phyloP scores from a whole-genome alignment of 2,888 invertebrate genomes.

The Uropetala carovei region DNA sequence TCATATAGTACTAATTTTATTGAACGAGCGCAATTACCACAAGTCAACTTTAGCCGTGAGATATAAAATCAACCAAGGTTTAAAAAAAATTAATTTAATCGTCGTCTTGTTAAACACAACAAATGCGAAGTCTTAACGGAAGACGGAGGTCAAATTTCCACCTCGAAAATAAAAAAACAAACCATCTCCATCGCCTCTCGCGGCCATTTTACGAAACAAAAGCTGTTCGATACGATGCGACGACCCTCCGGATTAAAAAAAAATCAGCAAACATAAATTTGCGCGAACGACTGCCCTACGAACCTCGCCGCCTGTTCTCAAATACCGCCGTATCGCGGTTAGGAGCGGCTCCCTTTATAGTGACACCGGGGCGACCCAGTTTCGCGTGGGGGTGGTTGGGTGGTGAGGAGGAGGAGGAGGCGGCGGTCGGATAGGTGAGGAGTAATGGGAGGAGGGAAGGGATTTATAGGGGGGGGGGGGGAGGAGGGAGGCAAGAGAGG shows the following conservation, averaged over 20 bases:
- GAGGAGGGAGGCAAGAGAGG: background rate
- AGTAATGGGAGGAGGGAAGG: background rate
- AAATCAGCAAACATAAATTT: background rate
- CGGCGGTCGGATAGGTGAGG: background rate
- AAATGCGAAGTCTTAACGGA: background rate
- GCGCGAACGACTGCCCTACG: background rate
- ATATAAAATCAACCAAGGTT: no score
- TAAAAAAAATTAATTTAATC: no score
- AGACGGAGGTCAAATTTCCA: background rate
- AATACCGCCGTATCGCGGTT: constrained; percentile 19
- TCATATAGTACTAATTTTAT: no score
- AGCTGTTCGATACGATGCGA: constrained; percentile 19
- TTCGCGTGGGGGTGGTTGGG: background rate
- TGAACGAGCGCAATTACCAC: no score
- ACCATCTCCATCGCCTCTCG: background rate
- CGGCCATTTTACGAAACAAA: constrained; percentile 23
- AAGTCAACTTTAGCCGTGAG: no score
- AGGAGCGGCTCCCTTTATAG: constrained; percentile 26
- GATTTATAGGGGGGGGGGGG: background rate
- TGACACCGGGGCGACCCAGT: background rate
- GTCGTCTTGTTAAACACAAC: background rate
- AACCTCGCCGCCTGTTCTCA: constrained; percentile 3
- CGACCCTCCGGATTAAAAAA: background rate
- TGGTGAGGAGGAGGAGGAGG: no score
- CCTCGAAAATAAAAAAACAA: background rate